phyloP scores from a whole-genome alignment of 2,888 invertebrate genomes.

The Penaeus monodon region DNA sequence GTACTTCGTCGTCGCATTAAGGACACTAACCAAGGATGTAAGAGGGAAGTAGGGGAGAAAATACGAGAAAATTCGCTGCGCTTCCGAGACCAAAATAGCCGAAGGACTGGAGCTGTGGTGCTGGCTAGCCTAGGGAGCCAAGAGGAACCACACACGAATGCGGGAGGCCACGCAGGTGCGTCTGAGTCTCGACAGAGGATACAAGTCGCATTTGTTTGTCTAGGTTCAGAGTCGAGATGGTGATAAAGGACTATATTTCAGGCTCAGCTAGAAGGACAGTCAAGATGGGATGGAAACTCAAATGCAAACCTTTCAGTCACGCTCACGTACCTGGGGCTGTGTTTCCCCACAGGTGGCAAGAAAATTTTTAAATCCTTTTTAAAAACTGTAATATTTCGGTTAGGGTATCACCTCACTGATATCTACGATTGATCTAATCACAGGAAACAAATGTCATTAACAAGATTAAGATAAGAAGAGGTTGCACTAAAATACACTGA shows the following conservation, averaged over 20 bases:
- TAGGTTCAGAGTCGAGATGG: background rate
- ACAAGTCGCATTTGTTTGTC: slow-evolving; percentile 15
- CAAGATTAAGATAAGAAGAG: too few species aligned
- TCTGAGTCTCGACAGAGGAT: slow-evolving; percentile 8
- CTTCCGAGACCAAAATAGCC: too few species aligned
- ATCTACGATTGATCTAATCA: too few species aligned
- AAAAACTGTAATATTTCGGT: slow-evolving; percentile 1
- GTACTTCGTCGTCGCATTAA: too few species aligned
- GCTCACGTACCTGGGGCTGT: slow-evolving; percentile 20
- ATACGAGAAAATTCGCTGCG: too few species aligned
- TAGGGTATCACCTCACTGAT: too few species aligned
- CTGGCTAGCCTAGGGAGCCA: slow-evolving; percentile 15
- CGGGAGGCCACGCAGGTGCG: too few species aligned
- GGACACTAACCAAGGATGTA: too few species aligned
- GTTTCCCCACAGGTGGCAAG: slow-evolving; percentile 21
- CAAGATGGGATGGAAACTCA: background rate
- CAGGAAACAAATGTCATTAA: too few species aligned
- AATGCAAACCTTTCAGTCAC: slow-evolving; percentile 10
- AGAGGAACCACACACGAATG: background rate
- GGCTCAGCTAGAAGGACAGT: slow-evolving; percentile 15
- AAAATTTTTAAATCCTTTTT: background rate
- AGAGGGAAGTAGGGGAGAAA: too few species aligned
- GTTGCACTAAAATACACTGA: too few species aligned
- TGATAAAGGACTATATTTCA: slow-evolving; percentile 2
- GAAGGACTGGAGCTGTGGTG: background rate